Base-by-base conservation (phyloP, 1,140 invertebrate genomes). In the Himalopsyche phryganea region DNA sequence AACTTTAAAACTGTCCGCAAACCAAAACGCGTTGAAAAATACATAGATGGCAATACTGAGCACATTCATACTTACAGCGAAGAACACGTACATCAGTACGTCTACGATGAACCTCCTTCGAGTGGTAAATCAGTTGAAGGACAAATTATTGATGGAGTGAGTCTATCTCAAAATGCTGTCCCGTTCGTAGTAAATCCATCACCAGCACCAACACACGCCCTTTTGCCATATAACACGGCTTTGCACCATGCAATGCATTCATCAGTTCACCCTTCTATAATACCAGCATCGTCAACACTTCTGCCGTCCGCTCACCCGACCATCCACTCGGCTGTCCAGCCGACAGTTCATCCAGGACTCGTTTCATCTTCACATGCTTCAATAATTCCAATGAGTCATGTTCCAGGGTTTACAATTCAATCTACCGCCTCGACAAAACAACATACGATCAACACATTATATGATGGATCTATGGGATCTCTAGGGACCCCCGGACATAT, bases 21-120 rank as follows among this genome's bases (percentile, higher is more conserved):
- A 66, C 74, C 76, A 44, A 75, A 71, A 56, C 66, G 75, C 44
- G 69, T 78, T 38, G 75, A 78, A 67, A 78, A 78, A 68, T 76
- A 75, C 58, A 68, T 78, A 36, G 75, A 78, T 45, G 75, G 76
- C 35, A 69, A 78, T 61, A 75, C 73, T 49, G 76, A 78, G 65
- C 76, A 78, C 50, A 75, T 78, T 59, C 76, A 78, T 50, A 75
- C 73, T 1, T 78, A 76, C 20, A 77, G 70, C 33, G 76, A 78
- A 63, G 76, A 78, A 58, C 76, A 78, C 36, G 72, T 78, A 50
- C 76, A 78, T 58, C 76, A 78, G 61, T 44, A 76, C 38, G 66
- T 75, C 2, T 75, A 68, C 55, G 70, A 76, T 49, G 68, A 73
- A 28, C 66, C 65, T 6, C 33, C 40, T 1, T 17, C 60, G 13